Evolutionary conservation across 2,113 vertebrate genomes (phyloP).

Genomic region (Octodon degus): DNA sequence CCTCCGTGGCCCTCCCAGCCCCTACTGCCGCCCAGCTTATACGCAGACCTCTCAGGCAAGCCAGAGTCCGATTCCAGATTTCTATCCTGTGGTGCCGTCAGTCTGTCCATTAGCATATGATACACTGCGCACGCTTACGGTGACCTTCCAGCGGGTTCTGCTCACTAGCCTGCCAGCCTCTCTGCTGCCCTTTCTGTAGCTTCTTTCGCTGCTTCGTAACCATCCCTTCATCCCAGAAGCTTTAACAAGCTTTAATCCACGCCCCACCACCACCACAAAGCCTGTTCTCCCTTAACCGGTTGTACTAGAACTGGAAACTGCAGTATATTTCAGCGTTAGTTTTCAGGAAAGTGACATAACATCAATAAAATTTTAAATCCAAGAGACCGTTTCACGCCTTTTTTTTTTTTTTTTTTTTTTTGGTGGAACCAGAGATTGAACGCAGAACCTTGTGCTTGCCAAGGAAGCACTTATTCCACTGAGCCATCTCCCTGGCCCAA

Average conservation of each 20-base stretch:
- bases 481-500: too few species aligned
- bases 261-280: too few species aligned
- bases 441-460: too few species aligned
- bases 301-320: background rate
- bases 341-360: background rate
- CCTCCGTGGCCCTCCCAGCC: background rate
- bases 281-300: background rate
- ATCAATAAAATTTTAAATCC: background rate
- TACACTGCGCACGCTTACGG: background rate
- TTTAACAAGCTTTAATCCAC: background rate
- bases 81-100: background rate
- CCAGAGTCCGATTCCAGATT: background rate
- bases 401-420: too few species aligned
- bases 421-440: too few species aligned
- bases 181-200: background rate
- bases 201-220: background rate
- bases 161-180: background rate
- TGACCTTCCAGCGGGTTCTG: background rate
- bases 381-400: background rate
- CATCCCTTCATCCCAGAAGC: background rate
- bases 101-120: background rate
- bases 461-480: too few species aligned
- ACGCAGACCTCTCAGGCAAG: background rate
- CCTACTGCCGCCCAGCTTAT: background rate
- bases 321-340: background rate